A percentile compares a stretch with the other conserved stretches of the same genome.
Conservation (phyloP, 37 sponge, comb jelly and placozoan genomes). For the Aphrocallistes beatrix region DNA sequence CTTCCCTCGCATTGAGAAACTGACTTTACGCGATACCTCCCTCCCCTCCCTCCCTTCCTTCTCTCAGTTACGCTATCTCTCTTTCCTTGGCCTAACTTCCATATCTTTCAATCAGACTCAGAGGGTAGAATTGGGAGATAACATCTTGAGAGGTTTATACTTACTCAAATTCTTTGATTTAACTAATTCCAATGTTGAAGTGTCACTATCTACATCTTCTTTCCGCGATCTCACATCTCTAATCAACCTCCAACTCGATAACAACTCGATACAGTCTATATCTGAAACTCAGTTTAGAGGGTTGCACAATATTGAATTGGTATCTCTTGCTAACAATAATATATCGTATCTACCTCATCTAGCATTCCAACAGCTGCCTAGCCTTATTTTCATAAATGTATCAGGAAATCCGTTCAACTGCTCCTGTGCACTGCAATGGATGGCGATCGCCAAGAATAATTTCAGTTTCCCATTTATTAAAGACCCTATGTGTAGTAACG, state of each 20-base stretch:
- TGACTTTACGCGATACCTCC: background rate
- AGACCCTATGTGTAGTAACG: background rate
- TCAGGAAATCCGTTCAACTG: slow-evolving; percentile 2
- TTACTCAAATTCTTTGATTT: background rate
- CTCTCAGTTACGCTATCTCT: background rate
- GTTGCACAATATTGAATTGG: background rate
- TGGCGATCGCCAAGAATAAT: background rate
- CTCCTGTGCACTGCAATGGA: slow-evolving; percentile 9
- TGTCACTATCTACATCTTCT: background rate
- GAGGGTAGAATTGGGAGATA: background rate
- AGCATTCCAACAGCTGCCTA: background rate
- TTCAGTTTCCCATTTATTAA: background rate
- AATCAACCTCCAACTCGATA: background rate
- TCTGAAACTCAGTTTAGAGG: background rate
- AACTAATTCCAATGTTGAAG: background rate
- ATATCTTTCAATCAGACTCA: background rate
- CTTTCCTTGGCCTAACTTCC: background rate
- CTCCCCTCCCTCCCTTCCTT: background rate
- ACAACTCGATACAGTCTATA: background rate
- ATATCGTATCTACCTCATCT: background rate
- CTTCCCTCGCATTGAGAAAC: background rate
- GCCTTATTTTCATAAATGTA: background rate
- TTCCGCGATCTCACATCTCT: background rate
- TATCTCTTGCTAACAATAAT: background rate
- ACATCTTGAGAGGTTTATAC: background rate